These are phyloP conservation scores for Temnothorax longispinosus DNA, from an alignment of 1,140 invertebrate genomes.

Conservation along the genomic window DNA sequence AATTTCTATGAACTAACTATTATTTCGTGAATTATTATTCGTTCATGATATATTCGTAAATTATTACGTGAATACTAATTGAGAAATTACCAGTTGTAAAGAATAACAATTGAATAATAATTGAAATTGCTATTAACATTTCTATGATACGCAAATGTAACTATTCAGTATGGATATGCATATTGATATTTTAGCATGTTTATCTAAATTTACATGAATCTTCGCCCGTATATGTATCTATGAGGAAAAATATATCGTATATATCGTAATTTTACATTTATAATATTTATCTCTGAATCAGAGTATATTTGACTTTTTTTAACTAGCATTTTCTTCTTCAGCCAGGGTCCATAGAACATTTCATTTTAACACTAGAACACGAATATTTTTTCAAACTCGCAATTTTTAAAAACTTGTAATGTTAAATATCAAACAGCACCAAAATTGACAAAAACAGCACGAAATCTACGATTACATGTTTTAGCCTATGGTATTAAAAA, in stretches of 20 bases:
- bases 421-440: too few relatives aligned
- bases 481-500: neutral
- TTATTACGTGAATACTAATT: constrained; percentile 2
- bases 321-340: neutral
- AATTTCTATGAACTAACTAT: neutral
- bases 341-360: neutral
- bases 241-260: neutral
- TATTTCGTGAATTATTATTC: neutral
- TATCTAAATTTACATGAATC: neutral
- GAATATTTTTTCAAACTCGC: neutral
- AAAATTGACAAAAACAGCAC: neutral
- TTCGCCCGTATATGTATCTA: neutral
- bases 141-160: constrained; percentile 3
- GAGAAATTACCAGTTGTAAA: neutral
- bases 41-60: neutral
- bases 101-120: neutral
- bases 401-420: neutral
- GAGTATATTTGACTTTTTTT: neutral
- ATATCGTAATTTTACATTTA: neutral
- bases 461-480: neutral
- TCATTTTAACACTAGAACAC: neutral
- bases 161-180: neutral
- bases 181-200: neutral
- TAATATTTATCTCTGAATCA: neutral
- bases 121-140: neutral